phyloP scores from a whole-genome alignment of 2,888 invertebrate genomes.

The Gari tellinella region DNA sequence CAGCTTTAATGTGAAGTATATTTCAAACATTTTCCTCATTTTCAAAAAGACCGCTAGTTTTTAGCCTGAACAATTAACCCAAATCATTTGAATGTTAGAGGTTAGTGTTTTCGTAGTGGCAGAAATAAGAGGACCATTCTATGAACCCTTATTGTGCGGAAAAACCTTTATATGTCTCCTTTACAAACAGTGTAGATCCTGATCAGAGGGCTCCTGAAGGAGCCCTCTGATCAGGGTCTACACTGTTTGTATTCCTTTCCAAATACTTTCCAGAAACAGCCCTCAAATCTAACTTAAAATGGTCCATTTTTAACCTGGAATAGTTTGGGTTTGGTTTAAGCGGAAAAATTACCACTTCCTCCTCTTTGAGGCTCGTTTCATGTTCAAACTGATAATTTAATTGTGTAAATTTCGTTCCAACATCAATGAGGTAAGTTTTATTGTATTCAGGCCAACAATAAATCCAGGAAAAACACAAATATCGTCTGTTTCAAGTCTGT shows the following conservation, averaged over 20 bases:
- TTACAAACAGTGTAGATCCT: no score
- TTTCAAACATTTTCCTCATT: conserved; percentile 23
- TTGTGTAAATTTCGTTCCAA: conserved; percentile 36
- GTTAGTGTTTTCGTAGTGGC: conserved; percentile 8
- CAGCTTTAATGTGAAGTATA: conserved; percentile 6
- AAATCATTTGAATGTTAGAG: conserved; percentile 23
- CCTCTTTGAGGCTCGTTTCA: conserved; percentile 19
- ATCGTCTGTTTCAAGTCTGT: conserved; percentile 28
- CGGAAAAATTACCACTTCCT: conserved; percentile 31
- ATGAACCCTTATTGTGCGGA: no score
- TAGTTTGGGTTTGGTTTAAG: no score
- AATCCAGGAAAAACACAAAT: conserved; percentile 11
- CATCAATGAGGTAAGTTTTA: conserved; percentile 39
- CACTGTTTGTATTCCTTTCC: no score
- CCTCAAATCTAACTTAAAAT: no score
- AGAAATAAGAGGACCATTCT: conserved; percentile 10
- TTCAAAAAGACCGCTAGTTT: conserved; percentile 25
- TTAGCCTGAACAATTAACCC: conserved; percentile 27
- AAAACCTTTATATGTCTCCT: no score
- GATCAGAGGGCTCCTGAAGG: no score
- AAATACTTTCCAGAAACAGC: no score
- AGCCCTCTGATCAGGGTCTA: no score
- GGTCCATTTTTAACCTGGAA: no score
- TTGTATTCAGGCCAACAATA: conserved; percentile 32
- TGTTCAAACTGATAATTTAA: conserved; percentile 43